Evolutionary conservation across 2,113 vertebrate genomes (phyloP).

Genomic region (Zosterops japonicus): DNA sequence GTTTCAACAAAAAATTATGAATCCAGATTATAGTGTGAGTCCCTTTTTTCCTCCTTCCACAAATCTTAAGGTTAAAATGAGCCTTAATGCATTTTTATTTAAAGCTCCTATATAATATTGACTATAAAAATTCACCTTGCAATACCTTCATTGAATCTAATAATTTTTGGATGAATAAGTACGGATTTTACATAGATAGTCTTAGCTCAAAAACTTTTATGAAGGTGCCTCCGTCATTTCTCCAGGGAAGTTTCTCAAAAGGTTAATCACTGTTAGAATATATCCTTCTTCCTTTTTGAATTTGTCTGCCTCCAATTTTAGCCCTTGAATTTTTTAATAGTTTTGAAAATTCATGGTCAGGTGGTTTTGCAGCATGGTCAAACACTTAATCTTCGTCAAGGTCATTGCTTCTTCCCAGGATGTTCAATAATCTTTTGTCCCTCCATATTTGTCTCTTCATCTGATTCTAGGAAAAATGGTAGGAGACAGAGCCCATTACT

Average conservation of each 20-base stretch:
- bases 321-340: neutral
- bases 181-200: conserved; percentile 20
- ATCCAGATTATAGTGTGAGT: neutral
- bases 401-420: conserved; percentile 6
- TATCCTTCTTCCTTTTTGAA: neutral
- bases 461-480: conserved; percentile 7
- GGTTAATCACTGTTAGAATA: conserved; percentile 33
- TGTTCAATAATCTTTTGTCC: conserved; percentile 13
- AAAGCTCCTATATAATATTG: neutral
- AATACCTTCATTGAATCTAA: conserved; percentile 14
- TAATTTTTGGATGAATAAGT: conserved; percentile 44
- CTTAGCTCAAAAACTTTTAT: conserved; percentile 31
- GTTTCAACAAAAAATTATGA: neutral
- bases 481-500: neutral
- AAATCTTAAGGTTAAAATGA: conserved; percentile 4
- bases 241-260: conserved; percentile 32
- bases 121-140: conserved; percentile 57
- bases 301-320: conserved; percentile 5
- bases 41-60: neutral
- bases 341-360: neutral
- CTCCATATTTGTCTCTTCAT: conserved; percentile 7
- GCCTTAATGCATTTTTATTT: conserved; percentile 26
- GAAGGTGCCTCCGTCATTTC: neutral
- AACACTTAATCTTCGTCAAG: conserved; percentile 32
- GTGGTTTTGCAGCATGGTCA: neutral